Evolutionary conservation across 2,888 invertebrate genomes (phyloP).

Genomic region (Dinocampus coccinellae): DNA sequence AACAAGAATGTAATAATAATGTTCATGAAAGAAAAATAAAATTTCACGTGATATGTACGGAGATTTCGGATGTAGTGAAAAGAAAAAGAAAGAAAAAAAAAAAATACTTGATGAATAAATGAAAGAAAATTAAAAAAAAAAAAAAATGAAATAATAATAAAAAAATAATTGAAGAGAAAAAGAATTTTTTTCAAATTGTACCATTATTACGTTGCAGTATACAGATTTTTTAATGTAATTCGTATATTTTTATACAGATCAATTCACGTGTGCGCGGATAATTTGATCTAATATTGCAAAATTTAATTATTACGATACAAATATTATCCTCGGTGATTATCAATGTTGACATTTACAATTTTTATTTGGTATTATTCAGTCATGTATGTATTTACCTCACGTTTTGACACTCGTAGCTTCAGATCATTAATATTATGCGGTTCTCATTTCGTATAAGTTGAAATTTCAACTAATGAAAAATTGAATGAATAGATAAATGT

Average conservation of each 20-base stretch:
- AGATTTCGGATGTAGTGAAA: no score
- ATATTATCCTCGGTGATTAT: slow-evolving; percentile 43
- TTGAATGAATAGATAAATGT: neutral
- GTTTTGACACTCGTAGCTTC: slow-evolving; percentile 32
- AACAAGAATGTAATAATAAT: slow-evolving; percentile 10
- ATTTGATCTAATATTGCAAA: slow-evolving; percentile 41
- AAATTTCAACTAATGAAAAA: slow-evolving; percentile 8
- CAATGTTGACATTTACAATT: no score
- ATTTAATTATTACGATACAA: slow-evolving; percentile 33
- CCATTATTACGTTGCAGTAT: slow-evolving; percentile 48
- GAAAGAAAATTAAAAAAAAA: no score
- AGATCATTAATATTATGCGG: slow-evolving; percentile 17
- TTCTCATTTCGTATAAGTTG: slow-evolving; percentile 28
- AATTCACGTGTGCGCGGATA: slow-evolving; percentile 36
- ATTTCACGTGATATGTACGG: slow-evolving; percentile 19
- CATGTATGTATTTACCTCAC: slow-evolving; percentile 34
- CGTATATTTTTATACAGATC: slow-evolving; percentile 60
- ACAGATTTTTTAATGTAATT: slow-evolving; percentile 54
- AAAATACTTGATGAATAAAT: no score
- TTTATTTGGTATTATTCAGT: slow-evolving; percentile 37
- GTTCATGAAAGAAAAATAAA: slow-evolving; percentile 31
- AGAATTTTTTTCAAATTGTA: slow-evolving; percentile 31
- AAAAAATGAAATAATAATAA: slow-evolving; percentile 29
- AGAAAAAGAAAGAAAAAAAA: no score
- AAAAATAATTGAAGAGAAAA: slow-evolving; percentile 28